Evolutionary conservation across 2,797 vertebrate genomes (phyloP), one percentile per base, ranked within the genome.

Genomic region (Schizopygopsis pylzovi): DNA sequence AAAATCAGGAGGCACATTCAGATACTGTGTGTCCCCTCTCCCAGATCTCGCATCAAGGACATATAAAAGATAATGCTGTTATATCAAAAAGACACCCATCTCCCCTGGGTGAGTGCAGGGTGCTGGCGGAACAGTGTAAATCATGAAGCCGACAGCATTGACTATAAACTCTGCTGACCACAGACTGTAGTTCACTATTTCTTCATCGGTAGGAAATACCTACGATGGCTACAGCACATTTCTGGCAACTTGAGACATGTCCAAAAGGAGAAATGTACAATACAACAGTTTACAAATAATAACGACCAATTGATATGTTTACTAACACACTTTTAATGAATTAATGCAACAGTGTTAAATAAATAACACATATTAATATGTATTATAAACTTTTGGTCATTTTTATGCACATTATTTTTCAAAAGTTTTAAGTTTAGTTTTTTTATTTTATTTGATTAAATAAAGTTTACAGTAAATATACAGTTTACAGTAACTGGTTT

Each of bases 141-240:
- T 95, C 92, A 94, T 85, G 43, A 80, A 89, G 89, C 72, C 68
- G 88, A 92, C 92, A 93, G 92, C 92, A 92, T 89, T 91, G 89
- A 90, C 94, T 92, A 93, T 94, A 94, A 95, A 95, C 93, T 92
- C 91, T 87, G 88, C 91, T 93, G 93, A 94, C 93, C 92, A 87
- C 89, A 90, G 90, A 92, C 90, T 93, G 89, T 89, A 87, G 89
- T 90, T 88, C 88, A 90, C 90, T 90, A 92, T 92, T 93, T 93
- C 93, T 92, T 92, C 92, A 94, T 93, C 90, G 91, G 87, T 88
- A 88, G 90, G 85, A 81, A 91, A 89, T 49, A 90, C 89, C 89
- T 86, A 88, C 73, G 81, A 70, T 39, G 41, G 41, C 59, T 33
- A 39, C 39, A 49, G 39, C 78, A 75, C 75, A 54, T 45, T 45